Conservation (phyloP, 2,888 invertebrate species). For the Leucoptera coffeella region DNA sequence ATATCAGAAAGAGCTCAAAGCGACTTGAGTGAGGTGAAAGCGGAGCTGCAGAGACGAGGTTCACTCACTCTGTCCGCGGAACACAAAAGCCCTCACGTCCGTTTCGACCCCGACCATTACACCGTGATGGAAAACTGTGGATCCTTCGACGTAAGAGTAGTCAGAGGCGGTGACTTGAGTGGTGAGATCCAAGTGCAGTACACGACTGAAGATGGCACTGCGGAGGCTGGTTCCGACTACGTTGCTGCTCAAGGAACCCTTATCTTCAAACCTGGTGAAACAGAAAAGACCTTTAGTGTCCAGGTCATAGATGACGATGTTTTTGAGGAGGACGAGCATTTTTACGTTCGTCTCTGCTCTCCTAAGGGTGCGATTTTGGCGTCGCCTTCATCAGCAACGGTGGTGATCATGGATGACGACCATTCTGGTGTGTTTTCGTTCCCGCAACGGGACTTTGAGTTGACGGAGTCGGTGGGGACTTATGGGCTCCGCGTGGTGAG, state of each 20-base stretch:
- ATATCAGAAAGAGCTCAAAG: slow-evolving; percentile 84
- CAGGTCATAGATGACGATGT: slow-evolving; percentile 98
- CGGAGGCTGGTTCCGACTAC: slow-evolving; percentile 94
- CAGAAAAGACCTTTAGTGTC: slow-evolving; percentile 78
- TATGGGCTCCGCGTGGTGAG: slow-evolving; percentile 80
- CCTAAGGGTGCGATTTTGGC: slow-evolving; percentile 69
- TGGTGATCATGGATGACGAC: slow-evolving; percentile 98
- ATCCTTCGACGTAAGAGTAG: slow-evolving; percentile 83
- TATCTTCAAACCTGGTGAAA: slow-evolving; percentile 83
- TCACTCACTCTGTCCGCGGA: slow-evolving; percentile 61
- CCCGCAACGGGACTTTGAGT: slow-evolving; percentile 73
- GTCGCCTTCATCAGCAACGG: slow-evolving; percentile 87
- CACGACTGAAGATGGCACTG: slow-evolving; percentile 95
- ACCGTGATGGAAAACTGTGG: slow-evolving; percentile 99
- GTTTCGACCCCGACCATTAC: slow-evolving; percentile 95
- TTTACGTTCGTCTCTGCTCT: slow-evolving; percentile 78
- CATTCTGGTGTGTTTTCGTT: slow-evolving; percentile 97
- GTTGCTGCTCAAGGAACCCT: slow-evolving; percentile 80
- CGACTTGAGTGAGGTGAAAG: slow-evolving; percentile 73
- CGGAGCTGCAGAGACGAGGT: slow-evolving; percentile 65
- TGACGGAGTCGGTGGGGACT: slow-evolving; percentile 88
- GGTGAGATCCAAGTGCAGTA: slow-evolving; percentile 82
- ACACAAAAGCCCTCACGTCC: slow-evolving; percentile 65
- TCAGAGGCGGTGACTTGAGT: slow-evolving; percentile 75
- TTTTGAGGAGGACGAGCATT: slow-evolving; percentile 99